Conservation (phyloP, 1,140 invertebrate genomes). For the Drosophila quadrilineata region DNA sequence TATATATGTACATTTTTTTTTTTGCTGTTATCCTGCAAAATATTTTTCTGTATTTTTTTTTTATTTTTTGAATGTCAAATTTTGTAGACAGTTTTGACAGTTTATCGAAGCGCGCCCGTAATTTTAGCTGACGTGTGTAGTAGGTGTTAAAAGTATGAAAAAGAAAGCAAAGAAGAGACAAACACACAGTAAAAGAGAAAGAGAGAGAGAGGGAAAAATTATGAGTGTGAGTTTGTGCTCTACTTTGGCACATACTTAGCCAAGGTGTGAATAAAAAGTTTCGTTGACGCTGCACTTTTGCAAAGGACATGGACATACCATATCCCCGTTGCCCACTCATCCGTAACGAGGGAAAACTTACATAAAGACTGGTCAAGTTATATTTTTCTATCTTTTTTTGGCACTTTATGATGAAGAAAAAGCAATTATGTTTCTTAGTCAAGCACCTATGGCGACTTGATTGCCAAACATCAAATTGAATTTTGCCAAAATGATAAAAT, state of each 20-base stretch:
- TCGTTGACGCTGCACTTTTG: slow-evolving; percentile 59
- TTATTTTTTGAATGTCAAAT: slow-evolving; percentile 74
- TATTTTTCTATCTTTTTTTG: no score
- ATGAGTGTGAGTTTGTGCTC: slow-evolving; percentile 16
- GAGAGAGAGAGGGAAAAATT: not conserved
- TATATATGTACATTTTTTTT: slow-evolving; percentile 27
- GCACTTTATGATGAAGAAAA: slow-evolving; percentile 18
- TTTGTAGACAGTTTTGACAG: slow-evolving; percentile 79
- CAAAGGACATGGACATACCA: slow-evolving; percentile 31
- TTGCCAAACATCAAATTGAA: slow-evolving; percentile 42
- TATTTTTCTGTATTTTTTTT: slow-evolving; percentile 21
- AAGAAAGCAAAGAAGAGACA: no score
- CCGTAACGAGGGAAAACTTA: slow-evolving; percentile 31
- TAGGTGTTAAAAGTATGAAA: slow-evolving; percentile 61
- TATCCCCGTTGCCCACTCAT: not conserved
- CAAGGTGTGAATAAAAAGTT: slow-evolving; percentile 53
- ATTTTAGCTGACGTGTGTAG: slow-evolving; percentile 76
- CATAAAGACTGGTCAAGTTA: slow-evolving; percentile 59
- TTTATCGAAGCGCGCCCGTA: slow-evolving; percentile 76
- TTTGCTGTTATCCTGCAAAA: slow-evolving; percentile 20
- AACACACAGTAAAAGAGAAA: no score
- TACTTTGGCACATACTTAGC: slow-evolving; percentile 30
- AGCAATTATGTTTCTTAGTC: slow-evolving; percentile 67
- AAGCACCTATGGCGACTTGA: slow-evolving; percentile 58
- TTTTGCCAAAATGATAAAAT: not conserved